phyloP scores from a whole-genome alignment of 1,140 invertebrate genomes.

The Aleiodes sp. region DNA sequence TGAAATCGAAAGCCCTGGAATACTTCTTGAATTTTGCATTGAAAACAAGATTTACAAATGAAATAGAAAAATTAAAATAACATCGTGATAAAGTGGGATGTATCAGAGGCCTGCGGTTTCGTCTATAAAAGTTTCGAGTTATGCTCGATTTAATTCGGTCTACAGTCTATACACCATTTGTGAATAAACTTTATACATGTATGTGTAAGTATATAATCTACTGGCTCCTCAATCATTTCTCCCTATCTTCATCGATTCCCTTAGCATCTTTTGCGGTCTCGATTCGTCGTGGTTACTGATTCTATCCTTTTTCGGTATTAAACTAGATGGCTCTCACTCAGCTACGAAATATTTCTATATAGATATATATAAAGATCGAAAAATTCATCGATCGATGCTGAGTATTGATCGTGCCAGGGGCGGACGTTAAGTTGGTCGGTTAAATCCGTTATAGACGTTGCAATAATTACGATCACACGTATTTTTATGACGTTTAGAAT shows the following conservation, averaged over 20 bases:
- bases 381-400: constrained; percentile 10
- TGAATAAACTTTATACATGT: constrained; percentile 5
- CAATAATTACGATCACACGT: constrained; percentile 53
- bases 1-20: too few species aligned
- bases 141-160: constrained; percentile 24
- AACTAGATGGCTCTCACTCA: not conserved
- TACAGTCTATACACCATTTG: not conserved
- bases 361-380: not conserved
- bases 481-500: constrained; percentile 41
- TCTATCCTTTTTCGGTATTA: not conserved
- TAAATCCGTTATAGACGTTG: constrained; percentile 12
- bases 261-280: constrained; percentile 8
- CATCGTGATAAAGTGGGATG: constrained; percentile 8
- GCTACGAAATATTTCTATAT: constrained; percentile 2
- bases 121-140: not conserved
- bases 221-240: constrained; percentile 18
- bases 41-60: not conserved
- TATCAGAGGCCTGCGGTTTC: constrained; percentile 8
- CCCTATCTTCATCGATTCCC: constrained; percentile 21
- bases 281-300: constrained; percentile 7
- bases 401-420: constrained; percentile 18
- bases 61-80: not conserved
- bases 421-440: not conserved
- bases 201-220: constrained; percentile 19
- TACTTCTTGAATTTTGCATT: not conserved